phyloP scores from a whole-genome alignment of 2,888 invertebrate genomes.

The Drosophila ochracea region DNA sequence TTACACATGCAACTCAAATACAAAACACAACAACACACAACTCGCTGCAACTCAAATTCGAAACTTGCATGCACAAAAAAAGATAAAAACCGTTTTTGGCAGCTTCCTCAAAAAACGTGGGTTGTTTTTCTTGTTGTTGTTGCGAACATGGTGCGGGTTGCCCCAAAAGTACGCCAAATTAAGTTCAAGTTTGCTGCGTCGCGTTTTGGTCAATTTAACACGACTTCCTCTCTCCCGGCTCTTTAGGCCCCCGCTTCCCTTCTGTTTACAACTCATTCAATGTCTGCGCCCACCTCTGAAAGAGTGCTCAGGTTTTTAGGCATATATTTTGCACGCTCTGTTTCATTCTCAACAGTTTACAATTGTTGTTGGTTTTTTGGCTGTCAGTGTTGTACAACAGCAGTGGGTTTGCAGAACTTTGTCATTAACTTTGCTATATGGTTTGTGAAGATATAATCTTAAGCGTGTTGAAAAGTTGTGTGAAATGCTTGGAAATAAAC shows the following conservation, averaged over 20 bases:
- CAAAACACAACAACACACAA: slow-evolving; percentile 4
- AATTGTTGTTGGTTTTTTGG: slow-evolving; percentile 17
- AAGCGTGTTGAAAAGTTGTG: slow-evolving; percentile 1
- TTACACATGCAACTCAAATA: slow-evolving; percentile 17
- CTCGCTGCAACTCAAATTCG: slow-evolving; percentile 13
- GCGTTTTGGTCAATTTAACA: slow-evolving; percentile 75
- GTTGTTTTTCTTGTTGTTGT: neutral
- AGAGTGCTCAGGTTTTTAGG: slow-evolving; percentile 52
- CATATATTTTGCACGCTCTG: slow-evolving; percentile 64
- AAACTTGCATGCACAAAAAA: slow-evolving; percentile 8
- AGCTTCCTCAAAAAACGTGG: slow-evolving; percentile 14
- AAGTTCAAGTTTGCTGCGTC: slow-evolving; percentile 71
- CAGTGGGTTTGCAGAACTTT: slow-evolving; percentile 29
- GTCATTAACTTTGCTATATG: slow-evolving; percentile 28
- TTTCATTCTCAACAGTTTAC: slow-evolving; percentile 49
- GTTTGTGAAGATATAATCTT: slow-evolving; percentile 11
- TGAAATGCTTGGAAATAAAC: neutral
- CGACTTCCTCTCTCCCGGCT: slow-evolving; percentile 8
- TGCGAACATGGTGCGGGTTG: slow-evolving; percentile 39
- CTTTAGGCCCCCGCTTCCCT: too few relatives aligned
- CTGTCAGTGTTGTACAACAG: slow-evolving; percentile 16
- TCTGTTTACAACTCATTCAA: neutral
- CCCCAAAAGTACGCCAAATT: slow-evolving; percentile 51
- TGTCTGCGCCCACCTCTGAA: slow-evolving; percentile 37
- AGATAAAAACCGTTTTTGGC: slow-evolving; percentile 45